These are phyloP conservation scores for Kradibia gibbosae DNA, from an alignment of 1,140 invertebrate genomes.

Conservation along the genomic window DNA sequence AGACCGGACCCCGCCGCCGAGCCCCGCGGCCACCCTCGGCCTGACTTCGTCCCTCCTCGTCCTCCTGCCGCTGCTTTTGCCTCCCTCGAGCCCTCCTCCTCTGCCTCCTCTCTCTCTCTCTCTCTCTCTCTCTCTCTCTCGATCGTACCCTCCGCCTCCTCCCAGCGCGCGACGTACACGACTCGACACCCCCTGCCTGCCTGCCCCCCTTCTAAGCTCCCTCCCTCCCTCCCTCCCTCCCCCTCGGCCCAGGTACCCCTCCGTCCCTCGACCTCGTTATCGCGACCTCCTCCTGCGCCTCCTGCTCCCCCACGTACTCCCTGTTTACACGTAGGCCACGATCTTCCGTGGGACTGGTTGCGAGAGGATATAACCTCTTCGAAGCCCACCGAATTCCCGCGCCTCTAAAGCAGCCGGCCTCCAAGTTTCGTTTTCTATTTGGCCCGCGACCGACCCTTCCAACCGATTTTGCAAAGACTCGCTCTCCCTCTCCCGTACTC, in stretches of 20 bases:
- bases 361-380: conserved; percentile 28
- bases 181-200: not conserved
- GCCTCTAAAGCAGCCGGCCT: not conserved
- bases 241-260: no score
- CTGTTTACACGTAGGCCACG: conserved; percentile 26
- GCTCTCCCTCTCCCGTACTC: no score
- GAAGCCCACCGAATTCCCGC: not conserved
- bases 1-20: not conserved
- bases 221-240: not conserved
- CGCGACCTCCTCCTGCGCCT: no score
- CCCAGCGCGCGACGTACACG: not conserved
- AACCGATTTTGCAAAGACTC: no score
- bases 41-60: no score
- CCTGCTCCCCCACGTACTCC: not conserved
- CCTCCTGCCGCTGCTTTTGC: not conserved
- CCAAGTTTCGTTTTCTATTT: no score
- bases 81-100: not conserved
- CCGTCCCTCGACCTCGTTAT: not conserved
- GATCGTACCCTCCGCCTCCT: not conserved
- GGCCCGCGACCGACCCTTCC: no score
- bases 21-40: no score
- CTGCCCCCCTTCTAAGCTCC: not conserved
- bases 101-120: not conserved
- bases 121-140: not conserved
- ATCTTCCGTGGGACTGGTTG: conserved; percentile 10